Evolutionary conservation across 64 coral and sea anemone genomes (phyloP).

Genomic region (Montipora foliosa): DNA sequence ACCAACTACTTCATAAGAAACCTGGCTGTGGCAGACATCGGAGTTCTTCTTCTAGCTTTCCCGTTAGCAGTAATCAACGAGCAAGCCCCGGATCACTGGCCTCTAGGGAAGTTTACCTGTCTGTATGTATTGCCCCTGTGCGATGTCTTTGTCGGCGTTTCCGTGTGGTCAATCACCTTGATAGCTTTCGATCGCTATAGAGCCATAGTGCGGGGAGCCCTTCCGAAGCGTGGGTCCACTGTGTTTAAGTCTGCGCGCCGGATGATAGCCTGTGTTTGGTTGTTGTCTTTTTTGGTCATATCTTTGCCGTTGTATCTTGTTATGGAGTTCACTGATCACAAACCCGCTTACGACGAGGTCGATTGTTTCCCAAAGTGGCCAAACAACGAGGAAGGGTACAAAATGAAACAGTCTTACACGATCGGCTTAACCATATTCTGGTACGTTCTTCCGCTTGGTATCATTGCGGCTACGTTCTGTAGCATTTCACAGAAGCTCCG

Average conservation of each 20-base stretch:
- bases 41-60: conserved; percentile 70
- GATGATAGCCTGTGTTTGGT: conserved; percentile 43
- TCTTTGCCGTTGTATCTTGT: conserved; percentile 74
- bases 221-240: background rate
- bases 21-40: conserved; percentile 82
- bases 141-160: conserved; percentile 47
- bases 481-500: conserved; percentile 59
- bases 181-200: conserved; percentile 83
- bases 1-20: conserved; percentile 76
- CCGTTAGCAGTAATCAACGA: conserved; percentile 68
- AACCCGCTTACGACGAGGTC: background rate
- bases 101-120: conserved; percentile 71
- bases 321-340: conserved; percentile 53
- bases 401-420: conserved; percentile 49
- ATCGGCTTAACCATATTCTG: conserved; percentile 50
- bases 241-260: conserved; percentile 12
- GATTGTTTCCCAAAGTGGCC: conserved; percentile 41
- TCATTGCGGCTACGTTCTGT: conserved; percentile 55
- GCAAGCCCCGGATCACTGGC: conserved; percentile 70
- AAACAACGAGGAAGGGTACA: background rate
- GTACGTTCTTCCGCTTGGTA: conserved; percentile 72
- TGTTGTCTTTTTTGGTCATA: conserved; percentile 55
- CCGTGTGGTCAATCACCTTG: conserved; percentile 81
- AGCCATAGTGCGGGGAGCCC: conserved; percentile 45
- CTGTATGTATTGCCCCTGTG: conserved; percentile 62